These are phyloP conservation scores for Xylota segnis DNA, from an alignment of 2,888 invertebrate species.

Conservation along the genomic window DNA sequence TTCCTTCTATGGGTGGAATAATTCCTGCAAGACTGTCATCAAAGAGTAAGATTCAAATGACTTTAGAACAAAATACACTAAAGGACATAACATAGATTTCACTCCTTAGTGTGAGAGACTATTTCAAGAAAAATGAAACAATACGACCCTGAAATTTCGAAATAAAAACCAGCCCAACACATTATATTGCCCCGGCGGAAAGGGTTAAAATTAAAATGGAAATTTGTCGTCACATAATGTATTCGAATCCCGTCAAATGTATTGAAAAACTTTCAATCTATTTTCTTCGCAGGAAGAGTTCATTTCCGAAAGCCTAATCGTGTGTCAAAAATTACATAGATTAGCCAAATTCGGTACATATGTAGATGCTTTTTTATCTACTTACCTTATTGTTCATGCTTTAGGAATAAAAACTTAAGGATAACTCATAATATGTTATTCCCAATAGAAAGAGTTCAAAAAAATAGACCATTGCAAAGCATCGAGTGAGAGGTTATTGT, in stretches of 20 bases:
- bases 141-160: background rate
- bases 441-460: background rate
- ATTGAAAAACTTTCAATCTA: constrained; percentile 24
- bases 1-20: background rate
- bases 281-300: background rate
- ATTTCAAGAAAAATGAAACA: background rate
- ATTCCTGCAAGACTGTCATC: constrained; percentile 7
- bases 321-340: background rate
- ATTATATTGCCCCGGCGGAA: constrained; percentile 17
- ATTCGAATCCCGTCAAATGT: constrained; percentile 26
- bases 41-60: constrained; percentile 11
- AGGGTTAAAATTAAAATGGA: constrained; percentile 18
- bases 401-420: background rate
- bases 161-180: constrained; percentile 16
- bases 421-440: background rate
- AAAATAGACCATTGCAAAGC: background rate
- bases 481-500: background rate
- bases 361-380: background rate
- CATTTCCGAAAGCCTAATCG: background rate
- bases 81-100: constrained; percentile 31
- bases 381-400: background rate
- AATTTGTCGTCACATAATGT: constrained; percentile 29
- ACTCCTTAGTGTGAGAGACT: background rate
- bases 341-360: background rate
- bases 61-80: constrained; percentile 4